These are phyloP conservation scores for Camponotus floridanus DNA, from an alignment of 1,140 invertebrate species.

Conservation along the genomic window DNA sequence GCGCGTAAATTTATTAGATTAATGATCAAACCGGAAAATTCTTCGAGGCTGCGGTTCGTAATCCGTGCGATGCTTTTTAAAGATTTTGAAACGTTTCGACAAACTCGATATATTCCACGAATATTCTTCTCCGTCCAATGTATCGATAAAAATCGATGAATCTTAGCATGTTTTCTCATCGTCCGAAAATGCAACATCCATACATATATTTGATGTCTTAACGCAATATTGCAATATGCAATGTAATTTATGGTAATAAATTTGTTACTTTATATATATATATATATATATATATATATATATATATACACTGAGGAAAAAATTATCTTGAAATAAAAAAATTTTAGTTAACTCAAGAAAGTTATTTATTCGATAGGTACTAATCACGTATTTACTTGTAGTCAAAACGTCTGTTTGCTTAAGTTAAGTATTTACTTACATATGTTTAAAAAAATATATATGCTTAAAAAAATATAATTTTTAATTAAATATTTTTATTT, in stretches of 20 bases:
- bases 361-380: no score
- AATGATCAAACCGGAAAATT: not conserved
- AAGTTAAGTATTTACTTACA: no score
- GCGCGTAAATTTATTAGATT: not conserved
- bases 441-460: no score
- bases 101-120: slow-evolving; percentile 43
- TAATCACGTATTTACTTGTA: no score
- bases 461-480: no score
- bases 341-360: no score
- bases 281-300: no score
- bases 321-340: no score
- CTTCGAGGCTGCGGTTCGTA: slow-evolving; percentile 18
- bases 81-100: slow-evolving; percentile 31
- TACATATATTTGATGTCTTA: not conserved
- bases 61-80: slow-evolving; percentile 6
- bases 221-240: not conserved
- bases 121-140: slow-evolving; percentile 36
- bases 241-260: not conserved
- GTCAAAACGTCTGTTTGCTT: no score
- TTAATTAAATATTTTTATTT: no score
- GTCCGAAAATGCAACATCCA: not conserved
- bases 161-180: not conserved
- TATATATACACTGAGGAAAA: no score
- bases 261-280: not conserved
- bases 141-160: not conserved